phyloP scores from a whole-genome alignment of 2,888 invertebrate genomes.

The Mythimna vitellina region DNA sequence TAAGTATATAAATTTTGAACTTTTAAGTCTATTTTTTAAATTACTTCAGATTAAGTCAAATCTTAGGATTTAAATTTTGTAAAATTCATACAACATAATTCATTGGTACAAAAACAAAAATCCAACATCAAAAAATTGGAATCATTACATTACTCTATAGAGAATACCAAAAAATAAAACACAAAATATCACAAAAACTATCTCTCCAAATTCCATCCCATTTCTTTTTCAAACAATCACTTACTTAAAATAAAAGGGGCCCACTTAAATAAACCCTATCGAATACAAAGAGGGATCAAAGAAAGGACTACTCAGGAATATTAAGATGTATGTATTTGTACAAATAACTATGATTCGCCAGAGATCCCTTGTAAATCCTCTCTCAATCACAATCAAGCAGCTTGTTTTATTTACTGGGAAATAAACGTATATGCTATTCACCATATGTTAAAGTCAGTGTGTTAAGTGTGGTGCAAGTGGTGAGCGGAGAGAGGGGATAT shows the following conservation, averaged over 20 bases:
- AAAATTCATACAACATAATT: no score
- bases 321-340: slow-evolving; percentile 46
- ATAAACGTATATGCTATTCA: slow-evolving; percentile 70
- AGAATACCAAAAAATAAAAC: neutral
- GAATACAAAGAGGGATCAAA: slow-evolving; percentile 33
- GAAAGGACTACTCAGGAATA: slow-evolving; percentile 44
- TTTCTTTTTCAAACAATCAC: slow-evolving; percentile 12
- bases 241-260: slow-evolving; percentile 7
- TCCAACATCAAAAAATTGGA: neutral
- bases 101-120: neutral
- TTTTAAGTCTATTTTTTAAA: no score
- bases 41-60: neutral
- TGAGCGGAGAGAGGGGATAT: neutral
- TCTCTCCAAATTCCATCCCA: neutral
- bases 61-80: neutral
- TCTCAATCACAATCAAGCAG: slow-evolving; percentile 69
- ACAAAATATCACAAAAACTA: neutral
- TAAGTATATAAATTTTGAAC: no score
- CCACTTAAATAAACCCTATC: slow-evolving; percentile 5
- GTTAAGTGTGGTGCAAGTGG: slow-evolving; percentile 40
- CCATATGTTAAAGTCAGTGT: slow-evolving; percentile 68
- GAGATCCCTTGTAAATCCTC: slow-evolving; percentile 43
- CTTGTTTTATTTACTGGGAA: slow-evolving; percentile 68
- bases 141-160: neutral
- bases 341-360: slow-evolving; percentile 11